Conservation (phyloP, 2,113 vertebrate species). For the Colinus virginianus region DNA sequence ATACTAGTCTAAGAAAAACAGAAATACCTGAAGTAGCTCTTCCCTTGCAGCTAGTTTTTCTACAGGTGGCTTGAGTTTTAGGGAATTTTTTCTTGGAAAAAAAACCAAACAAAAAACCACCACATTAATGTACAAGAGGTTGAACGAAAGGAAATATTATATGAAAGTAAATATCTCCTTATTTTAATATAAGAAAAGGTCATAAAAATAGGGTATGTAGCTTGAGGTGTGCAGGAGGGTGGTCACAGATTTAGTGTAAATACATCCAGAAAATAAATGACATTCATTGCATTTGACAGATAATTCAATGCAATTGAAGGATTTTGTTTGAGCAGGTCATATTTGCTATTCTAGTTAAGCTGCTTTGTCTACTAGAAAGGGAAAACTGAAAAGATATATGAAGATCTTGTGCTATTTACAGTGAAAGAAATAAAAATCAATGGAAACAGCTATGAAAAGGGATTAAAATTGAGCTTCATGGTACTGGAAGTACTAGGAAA, state of each 20-base stretch:
- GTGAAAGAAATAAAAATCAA: background rate
- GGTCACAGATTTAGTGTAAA: background rate
- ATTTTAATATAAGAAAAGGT: background rate
- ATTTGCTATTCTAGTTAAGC: background rate
- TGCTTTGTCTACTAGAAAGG: background rate
- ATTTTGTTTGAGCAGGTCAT: background rate
- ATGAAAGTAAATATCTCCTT: background rate
- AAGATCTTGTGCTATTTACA: background rate
- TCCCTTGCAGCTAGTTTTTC: background rate
- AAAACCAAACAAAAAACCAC: background rate
- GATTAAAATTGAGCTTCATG: background rate
- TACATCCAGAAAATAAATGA: background rate
- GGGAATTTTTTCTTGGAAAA: background rate
- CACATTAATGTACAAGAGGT: background rate
- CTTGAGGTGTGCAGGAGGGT: background rate
- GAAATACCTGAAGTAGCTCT: background rate
- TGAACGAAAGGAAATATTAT: background rate
- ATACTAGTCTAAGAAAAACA: background rate
- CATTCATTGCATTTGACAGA: background rate
- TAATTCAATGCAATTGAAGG: background rate
- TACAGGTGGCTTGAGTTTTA: background rate
- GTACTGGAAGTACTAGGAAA: background rate
- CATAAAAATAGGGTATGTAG: background rate
- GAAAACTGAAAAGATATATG: background rate
- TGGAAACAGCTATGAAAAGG: background rate